Evolutionary conservation across 1,140 invertebrate species (phyloP).

Genomic region (Cydia fagiglandana): DNA sequence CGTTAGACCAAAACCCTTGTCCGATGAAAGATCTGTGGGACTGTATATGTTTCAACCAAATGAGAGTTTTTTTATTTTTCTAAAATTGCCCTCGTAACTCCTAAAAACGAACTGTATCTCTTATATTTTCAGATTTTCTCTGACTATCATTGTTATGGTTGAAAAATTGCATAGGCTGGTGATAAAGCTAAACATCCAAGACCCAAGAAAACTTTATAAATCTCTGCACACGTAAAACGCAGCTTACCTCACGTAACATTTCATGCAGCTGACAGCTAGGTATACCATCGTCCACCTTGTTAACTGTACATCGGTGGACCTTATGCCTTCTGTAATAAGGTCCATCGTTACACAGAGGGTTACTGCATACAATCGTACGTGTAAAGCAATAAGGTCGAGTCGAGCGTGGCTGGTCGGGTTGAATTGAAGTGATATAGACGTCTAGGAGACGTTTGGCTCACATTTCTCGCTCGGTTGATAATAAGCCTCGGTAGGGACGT

Average conservation of each 20-base stretch:
- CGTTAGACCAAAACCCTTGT: too few relatives aligned
- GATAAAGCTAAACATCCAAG: neutral
- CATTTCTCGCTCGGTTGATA: slow-evolving; percentile 31
- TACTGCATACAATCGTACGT: neutral
- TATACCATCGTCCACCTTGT: neutral
- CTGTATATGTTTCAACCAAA: too few relatives aligned
- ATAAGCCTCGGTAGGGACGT: slow-evolving; percentile 16
- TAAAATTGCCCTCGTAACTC: too few relatives aligned
- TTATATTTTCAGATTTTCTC: too few relatives aligned
- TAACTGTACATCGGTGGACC: too few relatives aligned
- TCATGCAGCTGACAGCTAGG: neutral
- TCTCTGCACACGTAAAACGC: slow-evolving; percentile 1
- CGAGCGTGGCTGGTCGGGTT: neutral
- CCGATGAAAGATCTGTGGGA: too few relatives aligned
- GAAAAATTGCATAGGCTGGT: too few relatives aligned
- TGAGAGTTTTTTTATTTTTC: too few relatives aligned
- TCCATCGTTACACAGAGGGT: too few relatives aligned
- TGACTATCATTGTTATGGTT: too few relatives aligned
- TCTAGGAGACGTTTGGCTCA: slow-evolving; percentile 3
- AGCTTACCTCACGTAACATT: neutral
- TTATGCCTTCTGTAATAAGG: too few relatives aligned
- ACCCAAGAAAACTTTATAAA: neutral
- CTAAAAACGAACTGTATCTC: too few relatives aligned
- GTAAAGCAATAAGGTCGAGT: neutral
- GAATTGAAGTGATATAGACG: slow-evolving; percentile 1